phyloP scores from a whole-genome alignment of 1,140 invertebrate genomes.

The Drosophila willistoni region DNA sequence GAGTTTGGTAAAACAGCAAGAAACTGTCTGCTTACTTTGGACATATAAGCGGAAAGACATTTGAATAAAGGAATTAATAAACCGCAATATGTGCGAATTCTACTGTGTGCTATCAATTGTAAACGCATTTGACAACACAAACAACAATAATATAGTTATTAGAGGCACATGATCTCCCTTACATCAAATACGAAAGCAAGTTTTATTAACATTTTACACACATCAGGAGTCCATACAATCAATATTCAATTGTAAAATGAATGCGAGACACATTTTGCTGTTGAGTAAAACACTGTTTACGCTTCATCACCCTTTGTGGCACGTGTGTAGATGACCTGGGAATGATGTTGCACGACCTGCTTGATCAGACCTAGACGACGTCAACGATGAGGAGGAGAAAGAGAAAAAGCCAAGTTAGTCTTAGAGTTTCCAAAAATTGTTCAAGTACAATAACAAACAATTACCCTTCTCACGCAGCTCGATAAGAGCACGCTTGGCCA shows the following conservation, averaged over 20 bases:
- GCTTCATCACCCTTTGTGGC: conserved; percentile 96
- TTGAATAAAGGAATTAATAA: no score
- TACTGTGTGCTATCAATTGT: background rate
- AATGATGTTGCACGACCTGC: conserved; percentile 98
- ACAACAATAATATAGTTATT: conserved; percentile 16
- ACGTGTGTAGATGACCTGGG: conserved; percentile 98
- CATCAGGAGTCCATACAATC: conserved; percentile 66
- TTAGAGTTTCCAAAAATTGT: background rate
- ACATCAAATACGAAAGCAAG: conserved; percentile 73
- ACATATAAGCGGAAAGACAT: no score
- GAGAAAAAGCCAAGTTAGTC: background rate
- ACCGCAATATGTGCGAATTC: conserved; percentile 2
- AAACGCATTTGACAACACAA: conserved; percentile 17
- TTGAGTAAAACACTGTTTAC: conserved; percentile 63
- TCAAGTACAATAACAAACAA: conserved; percentile 4
- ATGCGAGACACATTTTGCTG: conserved; percentile 47
- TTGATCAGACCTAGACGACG: conserved; percentile 93
- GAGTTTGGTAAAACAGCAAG: no score
- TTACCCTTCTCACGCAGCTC: conserved; percentile 96
- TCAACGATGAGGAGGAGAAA: conserved; percentile 8
- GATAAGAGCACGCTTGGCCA: conserved; percentile 96
- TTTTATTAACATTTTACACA: conserved; percentile 76
- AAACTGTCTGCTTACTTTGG: no score
- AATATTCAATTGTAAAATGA: conserved; percentile 60
- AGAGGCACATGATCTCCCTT: conserved; percentile 53